Evolutionary conservation across 2,888 invertebrate species (phyloP).

Genomic region (Periphyllus acericola): DNA sequence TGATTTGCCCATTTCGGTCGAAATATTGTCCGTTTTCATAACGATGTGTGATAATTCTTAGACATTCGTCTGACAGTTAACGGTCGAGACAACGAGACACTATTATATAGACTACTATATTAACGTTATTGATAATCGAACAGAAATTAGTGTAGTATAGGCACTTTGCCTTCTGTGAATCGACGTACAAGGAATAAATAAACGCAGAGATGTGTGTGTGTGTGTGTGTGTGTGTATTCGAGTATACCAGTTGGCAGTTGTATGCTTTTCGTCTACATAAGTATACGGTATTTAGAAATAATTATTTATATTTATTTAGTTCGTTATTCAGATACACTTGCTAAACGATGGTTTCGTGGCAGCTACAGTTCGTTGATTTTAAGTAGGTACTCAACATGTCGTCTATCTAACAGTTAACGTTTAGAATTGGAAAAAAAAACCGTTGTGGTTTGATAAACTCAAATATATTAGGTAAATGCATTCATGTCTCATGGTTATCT

Average conservation of each 20-base stretch:
- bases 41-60: background rate
- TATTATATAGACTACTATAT: too few relatives aligned
- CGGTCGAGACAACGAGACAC: background rate
- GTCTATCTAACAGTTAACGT: background rate
- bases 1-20: background rate
- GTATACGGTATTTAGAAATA: too few relatives aligned
- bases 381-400: background rate
- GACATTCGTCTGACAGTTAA: background rate
- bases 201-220: background rate
- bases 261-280: background rate
- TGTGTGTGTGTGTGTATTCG: background rate
- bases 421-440: background rate
- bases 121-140: background rate
- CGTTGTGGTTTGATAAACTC: background rate
- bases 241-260: background rate
- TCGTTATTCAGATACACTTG: background rate
- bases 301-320: slow-evolving; percentile 30
- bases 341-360: too few relatives aligned
- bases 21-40: background rate
- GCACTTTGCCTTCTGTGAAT: too few relatives aligned
- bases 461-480: background rate
- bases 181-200: too few relatives aligned
- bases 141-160: background rate
- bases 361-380: background rate
- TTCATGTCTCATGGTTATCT: background rate